Percentiles rank a stretch among this genome's conserved stretches.
Conservation (phyloP, 2,888 invertebrate genomes). For the Tetranychus truncatus region DNA sequence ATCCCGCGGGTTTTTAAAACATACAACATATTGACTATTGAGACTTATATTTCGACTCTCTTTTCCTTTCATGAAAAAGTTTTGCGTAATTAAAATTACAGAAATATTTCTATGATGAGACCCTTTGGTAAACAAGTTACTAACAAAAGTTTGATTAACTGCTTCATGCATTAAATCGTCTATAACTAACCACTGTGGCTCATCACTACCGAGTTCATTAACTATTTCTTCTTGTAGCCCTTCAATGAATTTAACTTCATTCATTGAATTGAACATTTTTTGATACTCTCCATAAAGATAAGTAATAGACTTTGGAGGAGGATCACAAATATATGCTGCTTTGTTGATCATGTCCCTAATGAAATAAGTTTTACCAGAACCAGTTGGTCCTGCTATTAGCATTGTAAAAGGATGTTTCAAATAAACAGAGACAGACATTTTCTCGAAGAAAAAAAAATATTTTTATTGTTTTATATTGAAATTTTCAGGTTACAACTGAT, state of each 20-base stretch:
- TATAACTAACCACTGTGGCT: neutral
- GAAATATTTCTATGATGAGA: neutral
- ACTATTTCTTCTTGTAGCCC: neutral
- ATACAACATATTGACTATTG: too few relatives aligned
- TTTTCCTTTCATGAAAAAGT: neutral
- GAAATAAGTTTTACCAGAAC: neutral
- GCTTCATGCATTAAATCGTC: neutral
- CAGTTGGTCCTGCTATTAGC: neutral
- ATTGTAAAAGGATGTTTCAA: neutral
- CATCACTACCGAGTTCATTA: neutral
- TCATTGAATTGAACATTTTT: neutral
- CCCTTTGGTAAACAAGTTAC: neutral
- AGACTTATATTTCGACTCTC: conserved; percentile 5
- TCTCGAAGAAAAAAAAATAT: too few relatives aligned
- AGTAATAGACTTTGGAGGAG: neutral
- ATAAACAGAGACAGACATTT: neutral
- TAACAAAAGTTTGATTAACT: neutral
- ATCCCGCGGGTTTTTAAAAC: too few relatives aligned
- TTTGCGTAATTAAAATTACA: neutral
- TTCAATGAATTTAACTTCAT: neutral
- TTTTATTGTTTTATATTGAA: too few relatives aligned
- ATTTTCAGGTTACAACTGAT: too few relatives aligned
- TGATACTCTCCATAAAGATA: neutral
- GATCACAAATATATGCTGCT: neutral
- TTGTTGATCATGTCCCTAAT: neutral